Conservation (phyloP, 35 echinoderm and acorn worm genomes). For the Patiria miniata region DNA sequence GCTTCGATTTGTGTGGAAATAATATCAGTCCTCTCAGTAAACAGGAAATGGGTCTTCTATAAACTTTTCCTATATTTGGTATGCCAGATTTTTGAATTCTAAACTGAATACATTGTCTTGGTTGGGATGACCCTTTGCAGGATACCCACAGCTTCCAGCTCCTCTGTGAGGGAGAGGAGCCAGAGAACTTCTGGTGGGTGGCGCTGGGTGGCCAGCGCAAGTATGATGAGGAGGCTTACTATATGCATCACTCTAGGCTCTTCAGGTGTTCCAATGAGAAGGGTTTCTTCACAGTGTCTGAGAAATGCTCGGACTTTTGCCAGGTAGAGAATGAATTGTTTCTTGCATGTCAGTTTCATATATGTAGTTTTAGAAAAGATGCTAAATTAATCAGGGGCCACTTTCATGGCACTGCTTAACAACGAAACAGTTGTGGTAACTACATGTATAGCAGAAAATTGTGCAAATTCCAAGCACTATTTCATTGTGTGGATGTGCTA, state of each 20-base stretch:
- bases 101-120: too few relatives aligned
- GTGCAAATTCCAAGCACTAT: too few relatives aligned
- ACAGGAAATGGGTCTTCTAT: too few relatives aligned
- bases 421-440: too few relatives aligned
- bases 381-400: too few relatives aligned
- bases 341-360: background rate
- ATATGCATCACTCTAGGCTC: constrained; percentile 83
- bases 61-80: too few relatives aligned
- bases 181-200: constrained; percentile 99
- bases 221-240: constrained; percentile 82
- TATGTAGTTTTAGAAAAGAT: background rate
- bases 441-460: too few relatives aligned
- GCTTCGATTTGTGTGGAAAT: too few relatives aligned
- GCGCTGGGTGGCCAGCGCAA: constrained; percentile 72
- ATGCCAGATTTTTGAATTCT: too few relatives aligned
- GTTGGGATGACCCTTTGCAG: constrained; percentile 43
- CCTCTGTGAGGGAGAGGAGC: constrained; percentile 80
- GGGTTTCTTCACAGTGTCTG: constrained; percentile 96
- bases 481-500: too few relatives aligned
- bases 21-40: too few relatives aligned
- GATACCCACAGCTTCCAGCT: constrained; percentile 90
- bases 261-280: constrained; percentile 99
- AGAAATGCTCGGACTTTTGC: constrained; percentile 98
- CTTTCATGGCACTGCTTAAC: too few relatives aligned
- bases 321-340: constrained; percentile 47